Percentiles rank a stretch among this genome's conserved stretches.
phyloP scores from a whole-genome alignment of 1,140 invertebrate genomes.

The Heliconius eleuchia region DNA sequence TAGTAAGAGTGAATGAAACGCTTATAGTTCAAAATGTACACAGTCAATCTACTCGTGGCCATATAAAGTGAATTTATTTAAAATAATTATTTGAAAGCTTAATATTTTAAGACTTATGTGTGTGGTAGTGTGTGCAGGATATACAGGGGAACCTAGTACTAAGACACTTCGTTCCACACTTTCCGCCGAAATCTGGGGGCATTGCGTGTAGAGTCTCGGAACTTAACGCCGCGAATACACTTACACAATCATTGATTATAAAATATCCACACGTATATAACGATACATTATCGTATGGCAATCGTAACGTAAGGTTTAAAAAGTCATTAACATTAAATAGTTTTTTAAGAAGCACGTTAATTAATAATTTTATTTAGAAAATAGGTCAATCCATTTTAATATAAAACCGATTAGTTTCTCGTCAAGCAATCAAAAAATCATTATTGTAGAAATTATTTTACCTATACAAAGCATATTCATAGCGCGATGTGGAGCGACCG shows the following conservation, averaged over 20 bases:
- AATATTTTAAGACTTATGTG: background rate
- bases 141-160: too few species aligned
- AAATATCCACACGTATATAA: too few species aligned
- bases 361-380: background rate
- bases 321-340: background rate
- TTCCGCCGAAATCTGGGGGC: too few species aligned
- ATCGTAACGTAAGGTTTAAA: background rate
- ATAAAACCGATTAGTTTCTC: background rate
- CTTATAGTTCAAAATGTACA: background rate
- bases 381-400: background rate
- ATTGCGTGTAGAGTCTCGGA: too few species aligned
- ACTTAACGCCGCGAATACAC: too few species aligned
- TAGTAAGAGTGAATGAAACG: too few species aligned
- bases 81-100: too few species aligned
- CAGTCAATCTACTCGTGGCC: background rate
- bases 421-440: background rate
- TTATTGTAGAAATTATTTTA: background rate
- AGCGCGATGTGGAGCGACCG: slow-evolving; percentile 24
- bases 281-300: background rate
- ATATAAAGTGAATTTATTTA: background rate
- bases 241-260: too few species aligned
- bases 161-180: too few species aligned
- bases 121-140: too few species aligned
- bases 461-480: background rate
- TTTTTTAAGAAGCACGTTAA: background rate